A percentile compares a stretch with the other conserved stretches of the same genome.
phyloP scores from a whole-genome alignment of 2,113 vertebrate species.

The Excalfactoria chinensis region DNA sequence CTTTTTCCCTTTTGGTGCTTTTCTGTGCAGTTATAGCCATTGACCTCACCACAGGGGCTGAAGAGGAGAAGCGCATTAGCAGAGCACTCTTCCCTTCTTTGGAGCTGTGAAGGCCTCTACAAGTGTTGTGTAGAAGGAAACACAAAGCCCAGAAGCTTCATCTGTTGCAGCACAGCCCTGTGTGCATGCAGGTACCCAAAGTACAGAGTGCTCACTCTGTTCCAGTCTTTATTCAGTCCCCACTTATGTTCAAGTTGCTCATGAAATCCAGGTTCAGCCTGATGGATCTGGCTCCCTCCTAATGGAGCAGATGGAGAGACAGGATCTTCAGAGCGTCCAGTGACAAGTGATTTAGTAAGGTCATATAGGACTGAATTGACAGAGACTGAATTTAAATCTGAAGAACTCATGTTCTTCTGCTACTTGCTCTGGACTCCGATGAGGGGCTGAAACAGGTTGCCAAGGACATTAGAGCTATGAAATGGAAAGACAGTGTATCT shows the following conservation, averaged over 20 bases:
- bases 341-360: background rate
- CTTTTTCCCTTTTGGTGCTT: background rate
- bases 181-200: background rate
- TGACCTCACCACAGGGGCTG: background rate
- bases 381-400: background rate
- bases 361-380: background rate
- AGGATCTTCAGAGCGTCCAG: background rate
- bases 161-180: accelerated
- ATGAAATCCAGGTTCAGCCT: background rate
- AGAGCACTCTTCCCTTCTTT: background rate
- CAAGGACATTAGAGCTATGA: background rate
- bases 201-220: background rate
- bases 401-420: background rate
- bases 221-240: background rate
- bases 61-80: background rate
- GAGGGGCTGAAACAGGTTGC: background rate
- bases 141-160: background rate
- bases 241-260: background rate
- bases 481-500: accelerated
- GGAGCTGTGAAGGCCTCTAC: background rate
- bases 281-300: background rate
- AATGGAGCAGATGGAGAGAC: background rate
- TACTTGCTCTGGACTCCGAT: background rate
- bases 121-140: background rate
- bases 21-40: background rate